Conservation (phyloP, 1,140 invertebrate species). For the Drosophila prosaltans region DNA sequence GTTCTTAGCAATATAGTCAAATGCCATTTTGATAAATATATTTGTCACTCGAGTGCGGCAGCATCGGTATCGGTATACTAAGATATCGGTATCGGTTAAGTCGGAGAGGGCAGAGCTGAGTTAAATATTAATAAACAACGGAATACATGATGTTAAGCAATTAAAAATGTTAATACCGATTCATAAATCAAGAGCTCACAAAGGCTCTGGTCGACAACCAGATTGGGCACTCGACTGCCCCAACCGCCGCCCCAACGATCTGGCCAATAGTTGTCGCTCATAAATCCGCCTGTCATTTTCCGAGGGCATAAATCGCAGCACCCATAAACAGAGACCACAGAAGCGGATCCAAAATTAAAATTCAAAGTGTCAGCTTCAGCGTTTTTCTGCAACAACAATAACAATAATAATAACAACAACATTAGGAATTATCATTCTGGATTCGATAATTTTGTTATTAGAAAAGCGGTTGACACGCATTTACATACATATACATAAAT, state of each 20-base stretch:
- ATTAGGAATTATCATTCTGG: conserved; percentile 54
- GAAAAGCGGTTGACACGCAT: conserved; percentile 33
- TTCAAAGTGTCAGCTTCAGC: conserved; percentile 54
- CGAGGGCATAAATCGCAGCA: conserved; percentile 57
- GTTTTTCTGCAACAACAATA: conserved; percentile 20
- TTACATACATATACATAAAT: neutral
- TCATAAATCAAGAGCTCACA: conserved; percentile 78
- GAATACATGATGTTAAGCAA: conserved; percentile 82
- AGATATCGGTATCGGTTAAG: neutral
- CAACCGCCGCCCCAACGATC: conserved; percentile 42
- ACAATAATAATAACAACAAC: conserved; percentile 26
- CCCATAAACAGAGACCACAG: conserved; percentile 45
- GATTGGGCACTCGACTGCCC: conserved; percentile 59
- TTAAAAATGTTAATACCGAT: conserved; percentile 83
- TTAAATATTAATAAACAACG: conserved; percentile 82
- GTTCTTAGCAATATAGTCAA: conserved; percentile 34
- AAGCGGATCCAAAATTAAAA: conserved; percentile 59
- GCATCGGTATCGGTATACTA: neutral
- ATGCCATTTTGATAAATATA: conserved; percentile 78
- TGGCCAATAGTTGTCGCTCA: conserved; percentile 78
- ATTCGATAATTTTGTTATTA: conserved; percentile 56
- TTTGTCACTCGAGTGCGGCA: conserved; percentile 66
- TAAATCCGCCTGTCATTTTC: conserved; percentile 69
- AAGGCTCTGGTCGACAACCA: conserved; percentile 64
- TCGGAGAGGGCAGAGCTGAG: conserved; percentile 39